Conservation (phyloP, 1,140 invertebrate genomes). For the Uloborus diversus region DNA sequence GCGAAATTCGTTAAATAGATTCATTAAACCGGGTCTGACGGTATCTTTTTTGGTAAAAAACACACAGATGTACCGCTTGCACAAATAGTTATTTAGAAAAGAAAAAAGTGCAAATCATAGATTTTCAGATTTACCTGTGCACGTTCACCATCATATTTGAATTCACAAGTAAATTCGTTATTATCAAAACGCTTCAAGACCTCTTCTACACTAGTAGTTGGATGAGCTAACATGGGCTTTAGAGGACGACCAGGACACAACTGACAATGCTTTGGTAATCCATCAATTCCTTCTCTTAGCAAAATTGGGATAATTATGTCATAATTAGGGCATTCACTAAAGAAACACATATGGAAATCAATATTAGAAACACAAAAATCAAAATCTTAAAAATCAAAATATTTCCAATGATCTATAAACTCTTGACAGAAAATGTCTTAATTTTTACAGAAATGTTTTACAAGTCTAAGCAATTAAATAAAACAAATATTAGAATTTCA, state of each 20-base stretch:
- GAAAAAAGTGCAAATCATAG: no score
- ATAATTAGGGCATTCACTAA: conserved; percentile 95
- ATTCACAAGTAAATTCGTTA: conserved; percentile 96
- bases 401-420: no score
- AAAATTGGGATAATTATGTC: conserved; percentile 85
- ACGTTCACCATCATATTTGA: conserved; percentile 99
- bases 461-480: no score
- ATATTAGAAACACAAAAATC: background rate
- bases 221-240: conserved; percentile 99
- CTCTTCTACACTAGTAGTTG: conserved; percentile 88
- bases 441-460: no score
- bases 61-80: no score
- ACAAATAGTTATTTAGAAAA: no score
- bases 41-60: no score
- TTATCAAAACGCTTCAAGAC: conserved; percentile 91
- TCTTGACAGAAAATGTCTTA: no score
- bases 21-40: no score
- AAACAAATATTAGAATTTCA: background rate
- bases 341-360: conserved; percentile 60
- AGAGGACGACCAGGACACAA: conserved; percentile 93
- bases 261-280: conserved; percentile 83
- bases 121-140: conserved; percentile 89
- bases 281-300: conserved; percentile 80
- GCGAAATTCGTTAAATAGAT: no score
- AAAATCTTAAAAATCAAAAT: background rate